Evolutionary conservation across 1,140 invertebrate species (phyloP), one percentile per base, ranked within the genome.

Genomic region (Yoshiicerus persimilis): DNA sequence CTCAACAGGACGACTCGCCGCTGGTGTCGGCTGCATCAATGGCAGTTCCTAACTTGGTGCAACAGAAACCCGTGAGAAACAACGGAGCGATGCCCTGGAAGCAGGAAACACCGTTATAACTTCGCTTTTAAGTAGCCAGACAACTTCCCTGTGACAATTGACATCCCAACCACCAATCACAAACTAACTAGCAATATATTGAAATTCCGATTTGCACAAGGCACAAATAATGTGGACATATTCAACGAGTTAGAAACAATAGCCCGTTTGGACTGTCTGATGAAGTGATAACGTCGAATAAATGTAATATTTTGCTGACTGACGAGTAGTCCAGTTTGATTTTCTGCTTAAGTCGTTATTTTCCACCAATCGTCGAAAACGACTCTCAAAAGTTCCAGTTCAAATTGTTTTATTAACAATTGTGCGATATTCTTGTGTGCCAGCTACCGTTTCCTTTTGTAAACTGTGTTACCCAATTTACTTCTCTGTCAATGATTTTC

Each of bases 21-120:
- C 89, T 91, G 16, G 90, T 91, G 30, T 90, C 89, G 0, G 90
- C 90, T 32, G 89, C 90, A 5, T 89, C 89, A 9, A 89, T 91
- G 88, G 90, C 90, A 11, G 90, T 91, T 38, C 90, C 90, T 16
- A 89, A 89, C 47, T 38, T 88, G 20, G 56, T 88, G 11, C 90
- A 91, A 93, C 66, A 91, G 93, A 64, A 92, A 93, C 89, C 92
- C 92, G 32, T 92, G 93, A 91, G 92, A 92, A 84, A 62, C 20
- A 84, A 84, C 47, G 95, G 41, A 94, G 91, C 87, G n/a, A 94
- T 96, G 91, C 95, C 95, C 89, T 95, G 96, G 93, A 95, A 96
- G 90, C 96, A 96, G 92, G 95, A 96, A 92, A 95, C 95, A 32
- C 95, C 95, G 11, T 93, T 95, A 90, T 94, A 91, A 90, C 87